Base-by-base conservation (phyloP, 2,797 vertebrate genomes). In the Macrochelys suwanniensis region DNA sequence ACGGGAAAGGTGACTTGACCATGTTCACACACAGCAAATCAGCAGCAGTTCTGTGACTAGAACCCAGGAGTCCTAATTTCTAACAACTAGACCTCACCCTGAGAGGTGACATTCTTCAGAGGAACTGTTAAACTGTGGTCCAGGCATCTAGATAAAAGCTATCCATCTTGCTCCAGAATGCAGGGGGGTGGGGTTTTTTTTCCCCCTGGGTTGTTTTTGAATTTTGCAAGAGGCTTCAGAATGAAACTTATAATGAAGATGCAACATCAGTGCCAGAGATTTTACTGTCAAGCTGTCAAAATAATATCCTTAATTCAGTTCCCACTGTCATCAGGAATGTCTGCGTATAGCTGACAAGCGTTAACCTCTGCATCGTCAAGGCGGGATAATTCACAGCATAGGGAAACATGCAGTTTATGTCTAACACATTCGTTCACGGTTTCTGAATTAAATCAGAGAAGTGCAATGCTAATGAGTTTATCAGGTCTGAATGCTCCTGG, bases 121-220 rank as follows among this genome's bases (percentile, higher is more conserved):
- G 16, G 61, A 68, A 37, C 61, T 37, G 61, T 68, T 68, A 65
- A n/a, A 65, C 61, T 17, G 61, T 19, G 16, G 33, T n/a, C 59
- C 31, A 33, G 59, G 28, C 59, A 61, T 16, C 59, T 11, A 42
- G 9, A 71, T 19, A 71, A 37, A 68, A 68, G 8, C 65, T 68
- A 68, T 21, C 65, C n/a, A 42, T 21, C n/a, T 42, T 19, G 42
- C 23, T 42, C n/a, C 65, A 71, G 61, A 21, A 37, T 68, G 16
- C 16, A 5, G 10, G 10, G 6, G 13, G 2, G 59, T 12, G 3
- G 49, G 49, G 49, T 3, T 28, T 3, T 2, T 5, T 11, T 26
- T 5, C 2, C 19, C n/a, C n/a, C 5, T 2, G 7, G 33, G 17
- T 68, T 68, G 65, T n/a, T 37, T 71, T 71, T 37, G 19, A 71